Conservation (phyloP, 2,113 vertebrate genomes). For the Pantherophis guttatus region DNA sequence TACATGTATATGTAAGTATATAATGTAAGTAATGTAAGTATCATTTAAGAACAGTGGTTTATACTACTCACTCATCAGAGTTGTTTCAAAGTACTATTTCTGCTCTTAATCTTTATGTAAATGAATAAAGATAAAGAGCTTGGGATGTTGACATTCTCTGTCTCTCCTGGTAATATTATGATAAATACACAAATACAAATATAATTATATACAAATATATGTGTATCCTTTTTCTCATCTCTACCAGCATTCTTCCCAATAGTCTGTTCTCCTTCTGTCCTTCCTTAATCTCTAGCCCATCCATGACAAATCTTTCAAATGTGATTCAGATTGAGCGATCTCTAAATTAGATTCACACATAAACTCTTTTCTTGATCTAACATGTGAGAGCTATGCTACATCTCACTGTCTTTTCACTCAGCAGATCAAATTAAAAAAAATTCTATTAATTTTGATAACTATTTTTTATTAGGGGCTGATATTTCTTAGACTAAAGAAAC, state of each 20-base stretch:
- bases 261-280: too few species aligned
- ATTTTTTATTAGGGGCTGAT: background rate
- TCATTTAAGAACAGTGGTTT: background rate
- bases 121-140: background rate
- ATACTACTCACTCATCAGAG: background rate
- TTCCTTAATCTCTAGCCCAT: background rate
- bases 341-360: background rate
- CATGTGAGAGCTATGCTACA: background rate
- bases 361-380: background rate
- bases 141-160: too few species aligned
- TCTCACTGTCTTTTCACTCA: background rate
- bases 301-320: background rate
- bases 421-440: background rate
- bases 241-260: too few species aligned
- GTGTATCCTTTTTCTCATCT: background rate
- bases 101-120: background rate
- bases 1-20: background rate
- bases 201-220: background rate
- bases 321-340: background rate
- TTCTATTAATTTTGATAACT: background rate
- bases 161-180: background rate
- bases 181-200: background rate
- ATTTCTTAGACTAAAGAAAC: background rate
- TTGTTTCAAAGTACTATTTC: background rate
- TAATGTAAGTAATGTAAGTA: too few species aligned